Conservation (phyloP, 35 echinoderm and acorn worm species). For the Strongylocentrotus purpuratus region DNA sequence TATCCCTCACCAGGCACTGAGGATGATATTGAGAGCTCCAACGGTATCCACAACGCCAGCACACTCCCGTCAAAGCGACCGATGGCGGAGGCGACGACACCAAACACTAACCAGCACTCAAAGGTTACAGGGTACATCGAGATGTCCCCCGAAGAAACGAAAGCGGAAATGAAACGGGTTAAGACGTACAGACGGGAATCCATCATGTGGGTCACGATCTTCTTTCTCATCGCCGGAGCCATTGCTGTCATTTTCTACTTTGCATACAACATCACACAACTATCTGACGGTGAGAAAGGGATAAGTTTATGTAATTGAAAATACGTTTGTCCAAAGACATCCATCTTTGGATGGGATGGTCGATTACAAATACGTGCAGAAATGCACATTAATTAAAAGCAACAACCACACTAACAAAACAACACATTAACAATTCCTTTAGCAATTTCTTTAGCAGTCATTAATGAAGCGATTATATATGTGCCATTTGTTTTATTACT, state of each 20-base stretch:
- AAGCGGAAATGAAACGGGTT: not conserved
- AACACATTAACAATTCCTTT: too few relatives aligned
- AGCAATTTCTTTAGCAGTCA: too few relatives aligned
- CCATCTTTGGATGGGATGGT: too few relatives aligned
- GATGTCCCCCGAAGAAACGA: not conserved
- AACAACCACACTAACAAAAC: too few relatives aligned
- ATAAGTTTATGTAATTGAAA: not conserved
- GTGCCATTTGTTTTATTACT: too few relatives aligned
- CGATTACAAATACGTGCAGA: too few relatives aligned
- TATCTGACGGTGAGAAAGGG: not conserved
- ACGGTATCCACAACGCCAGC: slow-evolving; percentile 11
- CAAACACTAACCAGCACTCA: not conserved
- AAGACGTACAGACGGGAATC: not conserved
- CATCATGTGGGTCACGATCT: slow-evolving; percentile 5
- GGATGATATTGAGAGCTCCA: not conserved
- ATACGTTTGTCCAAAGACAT: too few relatives aligned
- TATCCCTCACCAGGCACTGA: not conserved
- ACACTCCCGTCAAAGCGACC: not conserved
- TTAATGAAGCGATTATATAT: too few relatives aligned
- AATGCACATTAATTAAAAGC: too few relatives aligned
- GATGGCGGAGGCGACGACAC: not conserved
- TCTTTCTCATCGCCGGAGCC: not conserved
- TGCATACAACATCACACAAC: not conserved
- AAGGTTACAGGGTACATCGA: not conserved
- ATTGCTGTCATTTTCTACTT: slow-evolving; percentile 26